These are phyloP conservation scores for Bradypus variegatus DNA, from an alignment of 2,797 vertebrate genomes.

Conservation along the genomic window DNA sequence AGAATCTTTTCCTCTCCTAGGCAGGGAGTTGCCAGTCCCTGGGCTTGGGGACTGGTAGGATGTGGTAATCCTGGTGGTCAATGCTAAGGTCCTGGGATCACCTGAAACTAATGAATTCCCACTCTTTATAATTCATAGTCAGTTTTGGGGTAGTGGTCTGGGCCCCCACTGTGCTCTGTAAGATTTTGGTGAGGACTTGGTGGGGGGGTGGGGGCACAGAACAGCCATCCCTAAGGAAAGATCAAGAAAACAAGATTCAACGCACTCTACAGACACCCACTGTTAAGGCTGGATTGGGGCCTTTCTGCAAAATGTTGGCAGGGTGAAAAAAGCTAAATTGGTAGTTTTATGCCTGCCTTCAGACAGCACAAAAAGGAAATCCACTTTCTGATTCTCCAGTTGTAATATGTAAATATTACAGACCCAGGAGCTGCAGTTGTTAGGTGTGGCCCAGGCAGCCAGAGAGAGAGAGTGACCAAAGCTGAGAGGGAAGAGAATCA, in stretches of 20 bases:
- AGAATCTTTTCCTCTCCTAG: not conserved
- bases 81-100: not conserved
- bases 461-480: not conserved
- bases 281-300: not conserved
- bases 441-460: not conserved
- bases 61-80: not conserved
- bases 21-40: not conserved
- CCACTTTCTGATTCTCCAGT: not conserved
- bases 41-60: not conserved
- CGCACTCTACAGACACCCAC: not conserved
- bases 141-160: not conserved
- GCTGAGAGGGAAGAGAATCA: not conserved
- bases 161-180: not conserved
- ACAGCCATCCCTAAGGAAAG: not conserved
- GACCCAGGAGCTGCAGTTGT: not conserved
- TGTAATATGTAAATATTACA: not conserved
- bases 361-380: not conserved
- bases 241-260: not conserved
- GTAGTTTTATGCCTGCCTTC: not conserved
- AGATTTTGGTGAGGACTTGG: not conserved
- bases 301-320: not conserved
- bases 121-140: not conserved
- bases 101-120: not conserved
- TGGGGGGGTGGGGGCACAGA: not conserved
- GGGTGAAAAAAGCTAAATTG: not conserved